phyloP scores from a whole-genome alignment of 2,113 vertebrate species.

The Baryphthengus martii region DNA sequence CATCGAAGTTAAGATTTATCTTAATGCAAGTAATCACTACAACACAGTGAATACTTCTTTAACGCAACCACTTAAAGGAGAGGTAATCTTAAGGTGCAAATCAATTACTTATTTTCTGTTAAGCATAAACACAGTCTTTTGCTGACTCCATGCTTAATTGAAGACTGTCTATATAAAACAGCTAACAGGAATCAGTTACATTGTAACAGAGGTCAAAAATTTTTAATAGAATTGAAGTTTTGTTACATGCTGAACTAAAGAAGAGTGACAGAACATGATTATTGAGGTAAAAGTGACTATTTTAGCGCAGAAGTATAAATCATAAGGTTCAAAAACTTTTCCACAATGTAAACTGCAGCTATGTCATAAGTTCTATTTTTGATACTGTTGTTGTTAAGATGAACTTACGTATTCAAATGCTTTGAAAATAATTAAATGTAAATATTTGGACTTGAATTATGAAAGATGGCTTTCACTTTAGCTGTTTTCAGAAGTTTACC shows the following conservation, averaged over 20 bases:
- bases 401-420: not conserved
- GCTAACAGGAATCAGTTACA: not conserved
- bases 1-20: not conserved
- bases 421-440: not conserved
- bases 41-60: not conserved
- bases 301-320: not conserved
- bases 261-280: not conserved
- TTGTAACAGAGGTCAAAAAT: not conserved
- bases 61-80: not conserved
- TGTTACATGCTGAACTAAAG: not conserved
- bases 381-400: not conserved
- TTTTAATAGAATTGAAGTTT: not conserved
- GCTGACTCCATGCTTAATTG: not conserved
- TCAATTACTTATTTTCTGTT: not conserved
- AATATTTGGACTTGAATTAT: not conserved
- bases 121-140: not conserved
- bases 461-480: not conserved
- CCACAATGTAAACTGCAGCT: not conserved
- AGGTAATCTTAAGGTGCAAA: not conserved
- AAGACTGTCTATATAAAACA: not conserved
- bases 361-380: not conserved
- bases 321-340: not conserved
- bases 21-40: not conserved
- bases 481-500: not conserved
- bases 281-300: not conserved